Evolutionary conservation across 1,140 invertebrate species (phyloP), one percentile per base, ranked within the genome.

Genomic region (Eriosoma lanigerum): DNA sequence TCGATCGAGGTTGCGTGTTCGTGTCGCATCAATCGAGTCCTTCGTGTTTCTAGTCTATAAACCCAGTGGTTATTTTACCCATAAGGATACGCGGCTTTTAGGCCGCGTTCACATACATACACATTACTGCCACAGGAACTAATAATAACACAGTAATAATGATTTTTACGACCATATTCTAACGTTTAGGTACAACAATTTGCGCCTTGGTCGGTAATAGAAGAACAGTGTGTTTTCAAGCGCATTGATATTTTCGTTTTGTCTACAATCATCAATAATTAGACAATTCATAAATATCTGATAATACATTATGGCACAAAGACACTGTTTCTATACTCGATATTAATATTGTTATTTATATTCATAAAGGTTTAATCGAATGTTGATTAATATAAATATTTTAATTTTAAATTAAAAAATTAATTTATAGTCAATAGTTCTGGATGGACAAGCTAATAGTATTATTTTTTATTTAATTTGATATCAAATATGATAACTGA

Each of bases 31-130:
- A 78, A 78, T 78, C 75, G 56, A 78, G 38, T 56, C 56, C 21
- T 76, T 54, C 75, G 75, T 78, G 75, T 78, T 62, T 17, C 15
- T 17, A 62, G 56, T 60, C 75, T 32, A 78, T 78, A 78, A 78
- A 78, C 56, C 75, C 6, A 58, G 73, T 76, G 32, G 54, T 76
- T 76, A 24, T 76, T 76, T 76, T 76, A 44, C 54, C 73, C 73
- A 76, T 46, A 54, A 76, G 54, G 29, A 76, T 46, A 76, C 24
- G 17, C 54, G 29, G 50, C 32, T 60, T 76, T 76, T 58, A 56
- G 50, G 29, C 52, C 29, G 72, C 29, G n/a, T 75, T 32, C 48
- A 44, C 72, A 75, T 54, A 75, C 5, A 68, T 26, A 58, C 54
- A 24, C 52, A 5, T 38, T 26, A 76, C 32, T 10, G 15, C 50